A percentile compares a stretch with the other conserved stretches of the same genome.
Evolutionary conservation across 2,888 invertebrate species (phyloP).

Genomic region (Hypercompe scribonia): DNA sequence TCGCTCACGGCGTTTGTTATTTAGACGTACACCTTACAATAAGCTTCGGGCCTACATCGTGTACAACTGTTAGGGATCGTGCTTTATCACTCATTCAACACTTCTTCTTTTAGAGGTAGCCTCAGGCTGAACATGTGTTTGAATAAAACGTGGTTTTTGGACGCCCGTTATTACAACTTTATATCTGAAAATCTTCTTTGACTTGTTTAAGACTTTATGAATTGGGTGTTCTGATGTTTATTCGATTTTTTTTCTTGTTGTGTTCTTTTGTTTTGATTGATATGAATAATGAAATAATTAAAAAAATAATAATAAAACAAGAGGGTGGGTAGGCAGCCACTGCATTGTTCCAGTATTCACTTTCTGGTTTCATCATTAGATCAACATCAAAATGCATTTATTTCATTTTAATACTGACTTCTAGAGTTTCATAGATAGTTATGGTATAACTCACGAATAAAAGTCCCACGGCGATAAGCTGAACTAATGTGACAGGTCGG

Average conservation of each 20-base stretch:
- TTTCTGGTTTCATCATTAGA: no score
- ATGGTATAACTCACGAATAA: no score
- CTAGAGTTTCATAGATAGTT: no score
- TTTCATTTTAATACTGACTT: no score
- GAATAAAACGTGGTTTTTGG: background rate
- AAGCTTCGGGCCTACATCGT: slow-evolving; percentile 8
- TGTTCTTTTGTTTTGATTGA: no score
- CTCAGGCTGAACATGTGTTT: background rate
- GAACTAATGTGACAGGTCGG: no score
- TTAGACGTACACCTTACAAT: background rate
- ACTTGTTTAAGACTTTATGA: background rate
- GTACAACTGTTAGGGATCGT: slow-evolving; percentile 8
- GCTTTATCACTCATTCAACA: slow-evolving; percentile 14
- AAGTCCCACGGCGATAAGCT: no score
- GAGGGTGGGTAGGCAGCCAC: no score
- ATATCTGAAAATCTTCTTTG: background rate
- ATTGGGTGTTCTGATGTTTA: background rate
- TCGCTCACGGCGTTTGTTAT: background rate
- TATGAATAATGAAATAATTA: no score
- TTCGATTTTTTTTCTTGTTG: background rate
- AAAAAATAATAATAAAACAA: no score
- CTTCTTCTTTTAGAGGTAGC: background rate
- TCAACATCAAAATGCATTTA: no score
- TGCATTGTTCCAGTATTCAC: no score
- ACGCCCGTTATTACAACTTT: background rate